Percentiles rank a stretch among this genome's conserved stretches.
Conservation (phyloP, 1,140 invertebrate species). For the Ceratina calcarata region DNA sequence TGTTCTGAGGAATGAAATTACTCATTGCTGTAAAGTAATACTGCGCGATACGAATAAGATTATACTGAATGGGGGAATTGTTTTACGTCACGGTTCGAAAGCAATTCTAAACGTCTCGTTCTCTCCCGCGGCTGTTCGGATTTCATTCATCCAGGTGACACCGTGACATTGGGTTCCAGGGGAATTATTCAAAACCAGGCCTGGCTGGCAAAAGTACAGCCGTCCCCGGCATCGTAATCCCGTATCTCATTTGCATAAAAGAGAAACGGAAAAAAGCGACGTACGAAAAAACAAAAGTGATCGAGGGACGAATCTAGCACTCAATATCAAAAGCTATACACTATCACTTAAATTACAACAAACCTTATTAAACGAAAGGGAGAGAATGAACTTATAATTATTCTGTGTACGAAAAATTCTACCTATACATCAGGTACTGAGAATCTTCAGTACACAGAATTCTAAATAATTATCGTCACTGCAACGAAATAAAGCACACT, state of each 20-base stretch:
- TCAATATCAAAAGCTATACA: too few species aligned
- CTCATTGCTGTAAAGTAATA: too few species aligned
- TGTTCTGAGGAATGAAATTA: too few species aligned
- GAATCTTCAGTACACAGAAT: too few species aligned
- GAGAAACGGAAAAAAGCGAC: slow-evolving; percentile 65
- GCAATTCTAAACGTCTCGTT: slow-evolving; percentile 44
- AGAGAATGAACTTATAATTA: too few species aligned
- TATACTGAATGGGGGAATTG: slow-evolving; percentile 8
- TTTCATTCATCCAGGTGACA: slow-evolving; percentile 68
- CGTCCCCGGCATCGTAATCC: slow-evolving; percentile 70
- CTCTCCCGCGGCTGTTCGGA: slow-evolving; percentile 46
- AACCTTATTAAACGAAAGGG: neutral
- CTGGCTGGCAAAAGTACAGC: slow-evolving; percentile 74
- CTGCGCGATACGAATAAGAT: neutral
- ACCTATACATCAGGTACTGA: too few species aligned
- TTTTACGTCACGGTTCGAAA: slow-evolving; percentile 27
- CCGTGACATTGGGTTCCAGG: slow-evolving; percentile 66
- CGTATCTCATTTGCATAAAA: slow-evolving; percentile 74
- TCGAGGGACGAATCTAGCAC: neutral
- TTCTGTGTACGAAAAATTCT: too few species aligned
- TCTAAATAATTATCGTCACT: too few species aligned
- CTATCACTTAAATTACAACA: neutral
- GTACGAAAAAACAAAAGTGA: slow-evolving; percentile 67
- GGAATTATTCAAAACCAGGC: slow-evolving; percentile 69
- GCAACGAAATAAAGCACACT: neutral